Evolutionary conservation across 2,797 vertebrate genomes (phyloP).

Genomic region (Sebastes taczanowskii): DNA sequence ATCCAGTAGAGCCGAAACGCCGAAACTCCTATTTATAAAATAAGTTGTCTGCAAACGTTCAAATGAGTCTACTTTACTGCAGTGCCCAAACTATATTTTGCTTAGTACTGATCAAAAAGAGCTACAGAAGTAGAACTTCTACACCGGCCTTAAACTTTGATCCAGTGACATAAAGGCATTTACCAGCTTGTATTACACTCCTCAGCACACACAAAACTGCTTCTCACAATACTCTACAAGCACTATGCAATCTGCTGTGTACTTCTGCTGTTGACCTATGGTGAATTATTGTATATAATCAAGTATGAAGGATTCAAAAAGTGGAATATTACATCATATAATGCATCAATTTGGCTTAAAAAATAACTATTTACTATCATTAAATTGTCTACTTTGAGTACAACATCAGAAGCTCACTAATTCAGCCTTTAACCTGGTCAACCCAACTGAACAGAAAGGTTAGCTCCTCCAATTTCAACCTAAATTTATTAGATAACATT

Average conservation of each 20-base stretch:
- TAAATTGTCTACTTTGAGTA: conserved; percentile 17
- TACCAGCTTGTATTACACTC: conserved; percentile 28
- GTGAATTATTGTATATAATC: conserved; percentile 42
- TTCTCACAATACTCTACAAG: conserved; percentile 50
- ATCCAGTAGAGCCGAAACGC: conserved; percentile 16
- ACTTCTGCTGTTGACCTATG: conserved; percentile 47
- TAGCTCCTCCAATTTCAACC: neutral
- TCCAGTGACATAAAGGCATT: conserved; percentile 15
- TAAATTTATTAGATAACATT: conserved; percentile 29
- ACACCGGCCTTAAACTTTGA: conserved; percentile 8
- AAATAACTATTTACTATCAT: conserved; percentile 17
- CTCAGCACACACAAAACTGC: conserved; percentile 23
- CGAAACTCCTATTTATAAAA: conserved; percentile 9
- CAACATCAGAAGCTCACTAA: conserved; percentile 3
- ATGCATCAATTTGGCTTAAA: conserved; percentile 48
- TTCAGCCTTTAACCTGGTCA: conserved; percentile 17
- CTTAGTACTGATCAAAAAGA: conserved; percentile 30
- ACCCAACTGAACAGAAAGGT: conserved; percentile 3
- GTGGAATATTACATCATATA: conserved; percentile 41
- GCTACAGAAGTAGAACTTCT: conserved; percentile 9
- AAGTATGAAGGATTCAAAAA: conserved; percentile 66
- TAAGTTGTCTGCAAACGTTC: neutral
- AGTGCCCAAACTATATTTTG: neutral
- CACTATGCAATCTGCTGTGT: conserved; percentile 33
- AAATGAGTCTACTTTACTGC: neutral